A percentile compares a stretch with the other conserved stretches of the same genome.
Conservation (phyloP, 2,888 invertebrate species). For the Cephus runcator region DNA sequence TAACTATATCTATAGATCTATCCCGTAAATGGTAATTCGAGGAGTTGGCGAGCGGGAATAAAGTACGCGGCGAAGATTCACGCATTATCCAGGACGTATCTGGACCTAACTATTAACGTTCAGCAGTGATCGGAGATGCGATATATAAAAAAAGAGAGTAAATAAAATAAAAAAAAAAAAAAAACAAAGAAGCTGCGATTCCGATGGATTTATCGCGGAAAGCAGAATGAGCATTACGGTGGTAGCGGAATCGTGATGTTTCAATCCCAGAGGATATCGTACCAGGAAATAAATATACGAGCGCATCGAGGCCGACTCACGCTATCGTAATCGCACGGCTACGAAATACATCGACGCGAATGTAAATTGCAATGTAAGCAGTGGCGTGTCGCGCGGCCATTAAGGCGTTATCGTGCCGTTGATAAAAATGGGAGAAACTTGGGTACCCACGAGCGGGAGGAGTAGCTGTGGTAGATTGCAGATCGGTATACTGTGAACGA, state of each 20-base stretch:
- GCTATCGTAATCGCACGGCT: constrained; percentile 27
- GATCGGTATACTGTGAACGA: background rate
- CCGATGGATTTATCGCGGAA: background rate
- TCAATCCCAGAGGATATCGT: constrained; percentile 21
- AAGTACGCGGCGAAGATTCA: background rate
- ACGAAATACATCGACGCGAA: constrained; percentile 26
- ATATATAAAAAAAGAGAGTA: background rate
- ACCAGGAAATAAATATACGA: constrained; percentile 16
- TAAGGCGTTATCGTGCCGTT: constrained; percentile 26
- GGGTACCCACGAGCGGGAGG: background rate
- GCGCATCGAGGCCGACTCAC: constrained; percentile 12
- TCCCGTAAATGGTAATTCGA: constrained; percentile 9
- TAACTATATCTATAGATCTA: constrained; percentile 1
- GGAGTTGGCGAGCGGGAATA: background rate
- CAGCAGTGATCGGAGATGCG: background rate
- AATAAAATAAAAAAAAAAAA: background rate
- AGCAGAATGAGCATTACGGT: background rate
- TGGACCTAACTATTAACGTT: background rate
- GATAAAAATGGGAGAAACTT: constrained; percentile 26
- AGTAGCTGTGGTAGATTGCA: background rate
- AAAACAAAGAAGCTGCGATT: background rate
- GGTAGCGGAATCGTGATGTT: constrained; percentile 15
- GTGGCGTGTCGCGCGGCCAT: constrained; percentile 30
- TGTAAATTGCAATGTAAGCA: constrained; percentile 24
- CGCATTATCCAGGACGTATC: background rate